Conservation (phyloP, 2,888 invertebrate genomes). For the Pecten maximus region DNA sequence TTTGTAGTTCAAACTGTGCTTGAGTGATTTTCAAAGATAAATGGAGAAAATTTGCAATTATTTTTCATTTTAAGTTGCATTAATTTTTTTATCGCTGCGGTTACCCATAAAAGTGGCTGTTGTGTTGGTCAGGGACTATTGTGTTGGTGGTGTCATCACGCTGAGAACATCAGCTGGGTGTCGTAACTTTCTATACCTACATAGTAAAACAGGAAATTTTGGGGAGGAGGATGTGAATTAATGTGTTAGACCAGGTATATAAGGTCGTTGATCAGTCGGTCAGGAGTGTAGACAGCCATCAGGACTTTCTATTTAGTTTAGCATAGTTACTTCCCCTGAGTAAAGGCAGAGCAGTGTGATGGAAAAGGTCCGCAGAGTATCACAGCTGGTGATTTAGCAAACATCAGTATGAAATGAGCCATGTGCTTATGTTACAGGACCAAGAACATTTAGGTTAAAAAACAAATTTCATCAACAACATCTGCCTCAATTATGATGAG, state of each 20-base stretch:
- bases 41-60: slow-evolving; percentile 1
- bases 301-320: neutral
- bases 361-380: neutral
- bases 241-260: neutral
- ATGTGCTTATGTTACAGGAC: neutral
- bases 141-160: neutral
- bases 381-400: neutral
- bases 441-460: neutral
- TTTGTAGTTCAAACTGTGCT: neutral
- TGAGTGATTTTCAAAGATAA: slow-evolving; percentile 15
- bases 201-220: neutral
- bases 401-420: neutral
- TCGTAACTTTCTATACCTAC: neutral
- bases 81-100: neutral
- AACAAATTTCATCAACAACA: neutral
- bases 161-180: neutral
- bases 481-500: neutral
- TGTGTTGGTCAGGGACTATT: neutral
- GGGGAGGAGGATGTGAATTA: neutral
- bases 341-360: no score
- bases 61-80: neutral
- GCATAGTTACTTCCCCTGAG: neutral
- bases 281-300: neutral
- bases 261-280: neutral
- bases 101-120: neutral